These are phyloP conservation scores for Diorhabda elongata DNA, from an alignment of 1,140 invertebrate species.

Conservation along the genomic window DNA sequence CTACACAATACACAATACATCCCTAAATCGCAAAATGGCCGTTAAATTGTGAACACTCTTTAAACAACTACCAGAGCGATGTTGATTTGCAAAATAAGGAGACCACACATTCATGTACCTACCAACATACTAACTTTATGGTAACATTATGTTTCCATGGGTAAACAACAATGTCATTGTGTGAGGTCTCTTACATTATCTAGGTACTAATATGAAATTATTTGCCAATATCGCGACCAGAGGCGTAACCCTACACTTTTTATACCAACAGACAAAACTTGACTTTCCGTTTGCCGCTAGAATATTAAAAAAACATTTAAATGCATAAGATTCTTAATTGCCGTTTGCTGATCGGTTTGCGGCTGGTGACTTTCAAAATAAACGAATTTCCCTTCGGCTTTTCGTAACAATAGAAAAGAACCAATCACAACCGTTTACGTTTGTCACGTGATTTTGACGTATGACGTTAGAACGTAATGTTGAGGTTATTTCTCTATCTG, in stretches of 20 bases:
- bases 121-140: background rate
- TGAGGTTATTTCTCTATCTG: no score
- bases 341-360: no score
- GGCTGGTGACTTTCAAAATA: no score
- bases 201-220: background rate
- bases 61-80: background rate
- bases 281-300: no score
- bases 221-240: background rate
- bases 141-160: slow-evolving; percentile 2
- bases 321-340: no score
- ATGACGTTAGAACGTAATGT: no score
- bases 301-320: no score
- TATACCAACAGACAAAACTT: no score
- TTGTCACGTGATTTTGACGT: no score
- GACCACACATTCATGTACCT: background rate
- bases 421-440: no score
- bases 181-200: background rate
- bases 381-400: no score
- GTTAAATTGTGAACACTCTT: background rate
- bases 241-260: background rate
- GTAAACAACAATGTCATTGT: slow-evolving; percentile 2
- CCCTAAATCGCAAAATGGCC: background rate
- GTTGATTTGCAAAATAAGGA: slow-evolving; percentile 1
- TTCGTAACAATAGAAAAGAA: no score
- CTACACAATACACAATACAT: background rate